Evolutionary conservation across 1,140 invertebrate genomes (phyloP).

Genomic region (Lepidurus apus): DNA sequence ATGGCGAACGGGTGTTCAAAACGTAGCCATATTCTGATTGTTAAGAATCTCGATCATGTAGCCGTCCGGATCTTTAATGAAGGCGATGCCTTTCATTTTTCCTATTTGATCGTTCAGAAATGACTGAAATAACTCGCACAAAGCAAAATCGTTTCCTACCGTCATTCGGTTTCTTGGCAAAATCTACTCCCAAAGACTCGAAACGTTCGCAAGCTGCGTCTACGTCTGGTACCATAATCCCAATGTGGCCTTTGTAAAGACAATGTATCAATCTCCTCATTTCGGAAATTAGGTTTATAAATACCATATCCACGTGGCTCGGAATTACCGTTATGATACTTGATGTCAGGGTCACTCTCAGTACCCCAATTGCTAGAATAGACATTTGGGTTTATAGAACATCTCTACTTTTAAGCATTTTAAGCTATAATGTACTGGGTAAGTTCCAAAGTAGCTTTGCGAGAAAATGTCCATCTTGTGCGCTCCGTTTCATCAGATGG

Average conservation of each 20-base stretch:
- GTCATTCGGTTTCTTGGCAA: constrained; percentile 82
- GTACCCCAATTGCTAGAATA: constrained; percentile 87
- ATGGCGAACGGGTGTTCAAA: neutral
- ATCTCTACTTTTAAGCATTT: neutral
- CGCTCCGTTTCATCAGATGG: constrained; percentile 62
- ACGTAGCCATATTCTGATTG: constrained; percentile 41
- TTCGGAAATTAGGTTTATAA: constrained; percentile 19
- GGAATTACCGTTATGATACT: constrained; percentile 84
- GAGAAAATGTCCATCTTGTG: constrained; percentile 68
- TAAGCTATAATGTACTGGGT: constrained; percentile 69
- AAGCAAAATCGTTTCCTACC: constrained; percentile 46
- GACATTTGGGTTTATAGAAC: constrained; percentile 9
- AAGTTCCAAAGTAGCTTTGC: constrained; percentile 83
- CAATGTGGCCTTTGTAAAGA: constrained; percentile 69
- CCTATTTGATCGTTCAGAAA: constrained; percentile 43
- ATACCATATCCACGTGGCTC: constrained; percentile 83
- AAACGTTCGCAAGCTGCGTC: constrained; percentile 79
- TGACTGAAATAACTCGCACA: neutral
- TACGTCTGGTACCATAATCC: constrained; percentile 81
- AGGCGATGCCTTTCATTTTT: constrained; percentile 88
- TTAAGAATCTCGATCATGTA: constrained; percentile 96
- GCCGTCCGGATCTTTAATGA: constrained; percentile 91
- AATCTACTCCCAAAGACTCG: constrained; percentile 76
- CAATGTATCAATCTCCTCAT: constrained; percentile 18
- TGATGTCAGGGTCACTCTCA: constrained; percentile 69